Evolutionary conservation across 2,888 invertebrate species (phyloP).

Genomic region (Notodonta dromedarius): DNA sequence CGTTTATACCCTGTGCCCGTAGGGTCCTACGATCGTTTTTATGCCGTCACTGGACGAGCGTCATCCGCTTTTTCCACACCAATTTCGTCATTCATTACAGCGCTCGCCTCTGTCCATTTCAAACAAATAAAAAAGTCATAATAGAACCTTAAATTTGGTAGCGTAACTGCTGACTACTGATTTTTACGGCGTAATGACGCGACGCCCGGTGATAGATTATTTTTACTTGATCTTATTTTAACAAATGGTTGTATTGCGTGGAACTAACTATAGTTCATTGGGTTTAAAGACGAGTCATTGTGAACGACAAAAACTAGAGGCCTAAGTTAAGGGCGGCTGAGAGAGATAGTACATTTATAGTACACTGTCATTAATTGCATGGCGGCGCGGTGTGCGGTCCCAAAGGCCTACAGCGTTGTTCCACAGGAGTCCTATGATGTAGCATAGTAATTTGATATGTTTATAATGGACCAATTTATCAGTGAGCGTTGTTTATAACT

Average conservation of each 20-base stretch:
- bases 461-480: conserved; percentile 5
- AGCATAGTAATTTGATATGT: conserved; percentile 2
- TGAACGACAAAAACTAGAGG: background rate
- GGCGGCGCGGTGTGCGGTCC: conserved; percentile 3
- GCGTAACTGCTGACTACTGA: conserved; percentile 14
- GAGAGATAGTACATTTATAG: background rate
- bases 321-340: background rate
- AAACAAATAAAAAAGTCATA: conserved; percentile 76
- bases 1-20: conserved; percentile 14
- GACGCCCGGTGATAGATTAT: conserved; percentile 37
- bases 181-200: conserved; percentile 46
- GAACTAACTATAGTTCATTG: conserved; percentile 33
- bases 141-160: conserved; percentile 50
- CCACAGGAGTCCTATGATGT: background rate
- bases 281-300: conserved; percentile 18
- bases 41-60: conserved; percentile 40
- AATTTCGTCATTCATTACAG: conserved; percentile 57
- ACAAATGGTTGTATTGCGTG: conserved; percentile 34
- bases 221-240: conserved; percentile 21
- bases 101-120: conserved; percentile 49
- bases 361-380: background rate
- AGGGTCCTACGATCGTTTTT: conserved; percentile 13
- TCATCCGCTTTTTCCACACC: conserved; percentile 51
- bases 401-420: conserved; percentile 5
- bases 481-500: background rate